Conservation (phyloP, 1,140 invertebrate genomes). For the Riptortus pedestris region DNA sequence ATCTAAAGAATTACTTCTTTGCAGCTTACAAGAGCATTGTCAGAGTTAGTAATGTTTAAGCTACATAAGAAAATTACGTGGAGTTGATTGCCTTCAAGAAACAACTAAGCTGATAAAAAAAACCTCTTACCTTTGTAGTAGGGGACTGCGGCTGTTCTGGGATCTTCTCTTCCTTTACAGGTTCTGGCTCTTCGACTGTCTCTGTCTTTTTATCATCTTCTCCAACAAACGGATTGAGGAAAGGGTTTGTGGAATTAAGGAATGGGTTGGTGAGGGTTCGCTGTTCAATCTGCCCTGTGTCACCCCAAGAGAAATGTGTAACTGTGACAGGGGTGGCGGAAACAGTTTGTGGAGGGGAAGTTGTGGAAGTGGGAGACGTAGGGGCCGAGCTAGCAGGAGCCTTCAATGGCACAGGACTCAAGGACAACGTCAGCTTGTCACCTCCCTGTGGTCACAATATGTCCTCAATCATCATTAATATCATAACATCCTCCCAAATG, state of each 20-base stretch:
- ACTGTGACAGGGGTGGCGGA: constrained; percentile 43
- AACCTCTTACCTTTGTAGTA: constrained; percentile 30
- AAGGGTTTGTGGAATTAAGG: constrained; percentile 41
- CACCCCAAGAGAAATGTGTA: constrained; percentile 44
- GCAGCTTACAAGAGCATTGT: too few species aligned
- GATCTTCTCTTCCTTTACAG: neutral
- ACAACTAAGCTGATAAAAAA: neutral
- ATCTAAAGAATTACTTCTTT: too few species aligned
- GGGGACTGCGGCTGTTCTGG: neutral
- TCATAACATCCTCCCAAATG: too few species aligned
- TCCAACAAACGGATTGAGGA: constrained; percentile 34
- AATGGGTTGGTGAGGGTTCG: constrained; percentile 33
- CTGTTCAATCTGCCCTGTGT: constrained; percentile 41
- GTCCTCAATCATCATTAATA: too few species aligned
- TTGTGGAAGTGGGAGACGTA: constrained; percentile 29
- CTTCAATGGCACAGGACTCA: constrained; percentile 23
- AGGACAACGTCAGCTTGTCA: constrained; percentile 59
- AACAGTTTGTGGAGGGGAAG: constrained; percentile 11
- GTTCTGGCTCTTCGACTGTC: neutral
- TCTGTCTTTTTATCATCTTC: neutral
- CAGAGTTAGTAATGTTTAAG: too few species aligned
- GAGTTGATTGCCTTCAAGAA: neutral
- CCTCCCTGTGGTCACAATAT: constrained; percentile 45
- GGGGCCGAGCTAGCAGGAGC: constrained; percentile 29
- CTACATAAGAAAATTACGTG: too few species aligned